Evolutionary conservation across 2,888 invertebrate species (phyloP), one percentile per base, ranked within the genome.

Genomic region (Sarcophaga subvicina): DNA sequence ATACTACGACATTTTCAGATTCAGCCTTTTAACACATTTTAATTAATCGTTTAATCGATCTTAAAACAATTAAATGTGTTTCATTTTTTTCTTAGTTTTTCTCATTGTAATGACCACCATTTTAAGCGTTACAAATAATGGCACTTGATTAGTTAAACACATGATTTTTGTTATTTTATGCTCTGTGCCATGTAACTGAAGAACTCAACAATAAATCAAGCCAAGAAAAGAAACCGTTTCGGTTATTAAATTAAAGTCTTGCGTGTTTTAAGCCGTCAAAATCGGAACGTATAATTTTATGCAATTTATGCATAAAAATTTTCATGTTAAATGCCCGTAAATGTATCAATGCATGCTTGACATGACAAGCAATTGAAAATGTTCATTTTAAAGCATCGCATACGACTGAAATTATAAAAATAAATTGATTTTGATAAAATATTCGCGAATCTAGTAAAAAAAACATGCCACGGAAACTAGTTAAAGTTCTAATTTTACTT

Each of bases 181-280:
- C 17, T 54, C 54, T 54, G 12, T 17, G 17, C 12, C 4, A 54
- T 17, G 4, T 54, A 54, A 54, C 72, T 78, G 70, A 82, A 87
- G 82, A 88, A 88, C 76, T 86, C 86, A 85, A 73, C 88, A 82
- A 88, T 88, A 85, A 80, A 88, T 88, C 88, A 86, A 73, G 73
- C 63, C 69, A 78, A 76, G 66, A 59, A 70, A 81, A 54, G 17
- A 54, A 54, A 14, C 4, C 1, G 37, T 37, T 12, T 73, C 63
- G 78, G 85, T 76, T 86, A 87, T 87, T 86, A 88, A 88, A 88
- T 88, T 86, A 84, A 87, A 72, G 70, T 77, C 73, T 89, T 85
- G 89, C 89, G 88, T 89, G 88, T 76, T 85, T 79, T 76, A 88
- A 87, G 59, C 84, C 86, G 88, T 88, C 84, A 88, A 87, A 88